Conservation (phyloP, 2,113 vertebrate genomes). For the Micronisus gabar region DNA sequence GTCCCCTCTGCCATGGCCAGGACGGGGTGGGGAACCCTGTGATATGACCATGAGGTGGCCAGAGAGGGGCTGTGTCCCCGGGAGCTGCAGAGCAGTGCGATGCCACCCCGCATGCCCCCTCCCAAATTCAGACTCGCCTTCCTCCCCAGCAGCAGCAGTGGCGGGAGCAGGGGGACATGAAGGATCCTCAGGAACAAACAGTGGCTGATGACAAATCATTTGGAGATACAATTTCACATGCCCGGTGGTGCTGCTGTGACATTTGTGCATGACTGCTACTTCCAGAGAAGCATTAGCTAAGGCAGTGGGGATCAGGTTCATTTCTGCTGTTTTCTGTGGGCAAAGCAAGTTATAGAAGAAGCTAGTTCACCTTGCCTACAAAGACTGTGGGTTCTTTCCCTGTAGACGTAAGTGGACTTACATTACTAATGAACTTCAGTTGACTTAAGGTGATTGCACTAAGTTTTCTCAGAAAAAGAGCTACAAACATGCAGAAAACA, state of each 20-base stretch:
- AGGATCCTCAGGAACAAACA: neutral
- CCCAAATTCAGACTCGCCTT: fast-evolving
- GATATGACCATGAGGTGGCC: fast-evolving
- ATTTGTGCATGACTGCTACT: neutral
- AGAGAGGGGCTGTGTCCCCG: fast-evolving
- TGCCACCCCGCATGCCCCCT: fast-evolving
- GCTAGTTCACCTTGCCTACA: neutral
- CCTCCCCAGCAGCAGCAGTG: neutral
- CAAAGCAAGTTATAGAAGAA: neutral
- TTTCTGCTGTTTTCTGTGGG: neutral
- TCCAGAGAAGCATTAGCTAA: neutral
- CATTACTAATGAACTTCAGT: neutral
- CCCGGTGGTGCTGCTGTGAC: neutral
- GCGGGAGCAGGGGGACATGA: fast-evolving
- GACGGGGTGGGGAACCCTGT: neutral
- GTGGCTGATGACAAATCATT: neutral
- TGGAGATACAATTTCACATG: neutral
- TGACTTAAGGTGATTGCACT: neutral
- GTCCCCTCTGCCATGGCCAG: neutral
- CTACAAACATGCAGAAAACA: fast-evolving
- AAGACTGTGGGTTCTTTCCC: neutral
- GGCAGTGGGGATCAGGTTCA: fast-evolving
- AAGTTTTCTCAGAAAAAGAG: neutral
- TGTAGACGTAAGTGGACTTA: neutral
- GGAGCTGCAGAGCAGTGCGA: neutral